phyloP scores from a whole-genome alignment of 1,140 invertebrate species.

The Diabrotica virgifera region DNA sequence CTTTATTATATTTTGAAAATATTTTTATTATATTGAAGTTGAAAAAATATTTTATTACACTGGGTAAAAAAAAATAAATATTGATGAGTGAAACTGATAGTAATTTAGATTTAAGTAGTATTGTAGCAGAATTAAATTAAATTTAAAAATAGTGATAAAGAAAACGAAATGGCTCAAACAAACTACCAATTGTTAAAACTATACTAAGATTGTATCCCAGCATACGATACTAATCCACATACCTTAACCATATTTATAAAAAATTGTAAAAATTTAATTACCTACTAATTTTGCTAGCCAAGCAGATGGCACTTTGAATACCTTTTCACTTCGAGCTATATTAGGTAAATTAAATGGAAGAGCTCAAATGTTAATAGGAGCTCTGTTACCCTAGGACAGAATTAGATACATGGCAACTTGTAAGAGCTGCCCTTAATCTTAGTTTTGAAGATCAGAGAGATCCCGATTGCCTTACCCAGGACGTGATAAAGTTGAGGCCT shows the following conservation, averaged over 20 bases:
- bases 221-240: constrained; percentile 22
- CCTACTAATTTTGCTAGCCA: constrained; percentile 12
- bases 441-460: constrained; percentile 31
- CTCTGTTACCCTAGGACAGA: constrained; percentile 28
- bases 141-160: no score
- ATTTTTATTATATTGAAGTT: no score
- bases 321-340: constrained; percentile 21
- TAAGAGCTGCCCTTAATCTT: constrained; percentile 22
- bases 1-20: no score
- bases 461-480: constrained; percentile 30
- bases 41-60: no score
- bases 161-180: neutral
- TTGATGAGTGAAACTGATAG: no score
- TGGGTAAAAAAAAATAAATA: no score
- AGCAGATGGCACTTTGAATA: constrained; percentile 17
- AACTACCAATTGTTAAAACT: constrained; percentile 23
- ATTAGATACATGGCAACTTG: constrained; percentile 27
- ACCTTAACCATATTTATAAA: no score
- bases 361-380: constrained; percentile 22
- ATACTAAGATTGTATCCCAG: constrained; percentile 21
- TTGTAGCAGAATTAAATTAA: no score
- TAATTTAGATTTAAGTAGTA: no score
- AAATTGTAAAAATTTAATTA: no score
- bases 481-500: constrained; percentile 27
- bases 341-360: constrained; percentile 21